Conservation (phyloP, 2,797 vertebrate genomes). For the Lindbergichthys nudifrons region DNA sequence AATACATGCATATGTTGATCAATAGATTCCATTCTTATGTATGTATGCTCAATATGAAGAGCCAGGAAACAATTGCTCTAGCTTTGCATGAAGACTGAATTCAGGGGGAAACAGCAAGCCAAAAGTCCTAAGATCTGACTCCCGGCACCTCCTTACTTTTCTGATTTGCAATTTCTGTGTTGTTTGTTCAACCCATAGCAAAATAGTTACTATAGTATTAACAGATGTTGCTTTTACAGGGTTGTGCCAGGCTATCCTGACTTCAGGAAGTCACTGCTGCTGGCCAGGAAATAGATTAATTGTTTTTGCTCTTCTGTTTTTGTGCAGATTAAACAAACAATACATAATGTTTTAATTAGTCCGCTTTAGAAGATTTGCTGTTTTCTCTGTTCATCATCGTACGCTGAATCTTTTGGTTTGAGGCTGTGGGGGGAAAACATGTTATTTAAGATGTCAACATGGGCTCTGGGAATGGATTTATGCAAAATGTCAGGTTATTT, state of each 20-base stretch:
- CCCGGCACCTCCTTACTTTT: neutral
- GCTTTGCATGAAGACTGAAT: neutral
- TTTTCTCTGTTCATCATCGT: constrained; percentile 1
- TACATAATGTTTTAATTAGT: no score
- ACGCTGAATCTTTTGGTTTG: neutral
- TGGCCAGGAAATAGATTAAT: no score
- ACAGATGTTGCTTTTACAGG: neutral
- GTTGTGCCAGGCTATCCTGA: neutral
- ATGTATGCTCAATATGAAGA: neutral
- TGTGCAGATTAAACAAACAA: no score
- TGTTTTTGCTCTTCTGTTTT: no score
- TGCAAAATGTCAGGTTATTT: neutral
- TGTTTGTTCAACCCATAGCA: no score
- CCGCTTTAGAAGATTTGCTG: neutral
- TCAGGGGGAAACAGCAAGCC: neutral
- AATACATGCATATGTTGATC: neutral
- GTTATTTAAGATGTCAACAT: constrained; percentile 12
- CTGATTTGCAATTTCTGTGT: neutral
- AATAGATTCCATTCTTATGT: no score
- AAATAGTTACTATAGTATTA: neutral
- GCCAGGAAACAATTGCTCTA: neutral
- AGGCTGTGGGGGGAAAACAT: constrained; percentile 3
- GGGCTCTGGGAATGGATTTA: neutral
- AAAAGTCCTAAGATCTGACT: no score
- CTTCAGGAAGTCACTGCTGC: no score